A percentile compares a stretch with the other conserved stretches of the same genome.
Conservation (phyloP, 2,113 vertebrate species). For the Perccottus glenii region DNA sequence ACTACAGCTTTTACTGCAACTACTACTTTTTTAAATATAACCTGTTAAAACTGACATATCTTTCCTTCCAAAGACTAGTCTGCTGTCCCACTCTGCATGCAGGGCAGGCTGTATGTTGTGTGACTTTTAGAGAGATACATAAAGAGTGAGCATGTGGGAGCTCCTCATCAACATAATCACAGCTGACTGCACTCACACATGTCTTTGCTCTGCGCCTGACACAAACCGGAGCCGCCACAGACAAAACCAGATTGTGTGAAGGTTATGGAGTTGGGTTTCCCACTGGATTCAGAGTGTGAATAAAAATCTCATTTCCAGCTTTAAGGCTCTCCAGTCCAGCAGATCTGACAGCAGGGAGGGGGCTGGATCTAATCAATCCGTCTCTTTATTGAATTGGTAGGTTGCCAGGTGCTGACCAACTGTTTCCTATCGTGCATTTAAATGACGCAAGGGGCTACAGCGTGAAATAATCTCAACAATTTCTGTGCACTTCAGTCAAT, state of each 20-base stretch:
- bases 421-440: slow-evolving; percentile 53
- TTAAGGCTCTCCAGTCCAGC: slow-evolving; percentile 47
- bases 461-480: slow-evolving; percentile 27
- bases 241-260: slow-evolving; percentile 19
- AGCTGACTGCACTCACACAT: slow-evolving; percentile 34
- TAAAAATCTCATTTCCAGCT: slow-evolving; percentile 75
- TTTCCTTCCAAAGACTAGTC: no score
- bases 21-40: no score
- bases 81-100: background rate
- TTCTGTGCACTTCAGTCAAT: background rate
- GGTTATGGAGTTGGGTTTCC: slow-evolving; percentile 49
- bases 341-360: slow-evolving; percentile 26
- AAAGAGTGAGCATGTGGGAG: slow-evolving; percentile 20
- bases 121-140: background rate
- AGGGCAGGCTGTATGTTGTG: background rate
- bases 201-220: background rate
- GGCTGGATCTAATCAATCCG: slow-evolving; percentile 68
- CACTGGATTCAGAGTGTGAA: slow-evolving; percentile 69
- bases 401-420: slow-evolving; percentile 61
- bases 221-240: background rate
- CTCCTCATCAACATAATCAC: slow-evolving; percentile 47
- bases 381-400: slow-evolving; percentile 58
- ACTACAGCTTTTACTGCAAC: no score
- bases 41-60: no score
- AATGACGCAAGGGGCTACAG: slow-evolving; percentile 17